A percentile compares a stretch with the other conserved stretches of the same genome.
phyloP scores from a whole-genome alignment of 1,140 invertebrate species.

The Hylyphantes graminicola region DNA sequence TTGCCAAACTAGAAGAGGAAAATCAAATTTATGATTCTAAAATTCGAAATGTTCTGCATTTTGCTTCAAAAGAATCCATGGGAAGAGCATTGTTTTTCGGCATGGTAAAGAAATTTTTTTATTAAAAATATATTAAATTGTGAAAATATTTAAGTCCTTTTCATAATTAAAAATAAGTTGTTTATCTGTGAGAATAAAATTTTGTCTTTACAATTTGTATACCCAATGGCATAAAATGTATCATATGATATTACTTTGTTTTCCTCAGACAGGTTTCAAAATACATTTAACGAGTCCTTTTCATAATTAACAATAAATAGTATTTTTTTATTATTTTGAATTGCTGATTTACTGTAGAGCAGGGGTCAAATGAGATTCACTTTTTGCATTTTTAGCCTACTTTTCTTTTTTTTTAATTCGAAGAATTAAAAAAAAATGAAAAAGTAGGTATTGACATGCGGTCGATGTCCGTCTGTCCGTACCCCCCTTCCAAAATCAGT shows the following conservation, averaged over 20 bases:
- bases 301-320: not conserved
- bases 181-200: not conserved
- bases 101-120: constrained; percentile 73
- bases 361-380: no score
- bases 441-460: no score
- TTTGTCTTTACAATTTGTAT: no score
- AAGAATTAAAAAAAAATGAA: no score
- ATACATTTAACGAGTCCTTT: not conserved
- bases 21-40: constrained; percentile 76
- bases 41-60: constrained; percentile 79
- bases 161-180: not conserved
- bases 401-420: no score
- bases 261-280: no score
- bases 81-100: constrained; percentile 92
- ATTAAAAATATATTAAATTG: not conserved
- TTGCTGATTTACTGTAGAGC: no score
- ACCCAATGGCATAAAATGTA: no score
- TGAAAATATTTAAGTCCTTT: not conserved
- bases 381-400: no score
- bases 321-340: not conserved
- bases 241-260: no score
- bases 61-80: constrained; percentile 88
- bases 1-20: constrained; percentile 87
- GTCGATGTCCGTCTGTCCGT: no score
- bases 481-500: no score